Base-by-base conservation (phyloP, 64 coral and sea anemone genomes). In the Orbicella faveolata region DNA sequence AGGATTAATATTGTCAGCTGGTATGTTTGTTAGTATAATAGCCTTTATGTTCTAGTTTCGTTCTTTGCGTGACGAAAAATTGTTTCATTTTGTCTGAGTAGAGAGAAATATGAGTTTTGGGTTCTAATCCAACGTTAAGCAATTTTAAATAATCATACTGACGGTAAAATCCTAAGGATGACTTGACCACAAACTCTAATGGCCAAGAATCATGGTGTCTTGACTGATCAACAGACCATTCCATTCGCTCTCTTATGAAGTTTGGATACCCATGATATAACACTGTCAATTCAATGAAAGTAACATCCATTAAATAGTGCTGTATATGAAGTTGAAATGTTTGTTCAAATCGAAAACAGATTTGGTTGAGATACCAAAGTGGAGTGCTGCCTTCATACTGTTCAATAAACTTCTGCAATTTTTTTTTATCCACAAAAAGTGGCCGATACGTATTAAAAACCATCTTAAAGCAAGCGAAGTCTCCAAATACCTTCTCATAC, bases 81-180 rank as follows among this genome's bases (percentile, higher is more conserved):
- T 59, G 55, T 33, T 53, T 20, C 23, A 12, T 35, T 53, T 37
- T 64, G 11, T 54, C 16, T 3, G 53, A 76, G 36, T 1, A 21
- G 17, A 76, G 75, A 0, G 36, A 35, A 76, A 76, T 44, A 44
- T 76, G 16, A 17, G 75, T 76, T 41, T 37, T 19, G 41, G 75
- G 34, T 19, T 76, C 75, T 76, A 76, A 76, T 16, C 37, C 75
- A 48, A 76, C 37, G 36, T 76, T 76, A 20, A 76, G 75, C 15
- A 76, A 17, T 48, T 51, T 76, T 76, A 76, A 17, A 21, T 76
- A 76, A 41, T 44, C 34, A 76, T 76, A 76, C 75, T 76, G 35
- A 18, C 17, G 34, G 37, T 76, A 76, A 2, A 17, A 19, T 21
- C 75, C 35, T 3, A 76, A 48, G 4, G 75, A 21, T 44, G 41